Evolutionary conservation across 2,888 invertebrate genomes (phyloP).

Genomic region (Sarcophaga subvicina): DNA sequence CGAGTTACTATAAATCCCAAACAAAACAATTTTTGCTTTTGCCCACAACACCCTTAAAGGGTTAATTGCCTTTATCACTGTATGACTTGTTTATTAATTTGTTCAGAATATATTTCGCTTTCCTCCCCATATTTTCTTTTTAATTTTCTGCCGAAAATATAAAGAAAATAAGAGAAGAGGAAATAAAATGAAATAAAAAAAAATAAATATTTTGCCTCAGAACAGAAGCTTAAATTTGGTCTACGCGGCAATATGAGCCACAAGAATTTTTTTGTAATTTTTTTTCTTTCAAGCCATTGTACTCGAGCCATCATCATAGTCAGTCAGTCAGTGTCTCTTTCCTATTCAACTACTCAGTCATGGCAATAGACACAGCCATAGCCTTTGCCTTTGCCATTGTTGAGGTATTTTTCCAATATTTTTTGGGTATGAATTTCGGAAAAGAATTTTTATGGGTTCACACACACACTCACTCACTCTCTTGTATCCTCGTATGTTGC

Average conservation of each 20-base stretch:
- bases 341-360: too few species aligned
- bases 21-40: too few species aligned
- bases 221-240: constrained; percentile 61
- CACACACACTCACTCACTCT: too few species aligned
- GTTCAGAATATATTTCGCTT: constrained; percentile 30
- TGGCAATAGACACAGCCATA: too few species aligned
- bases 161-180: neutral
- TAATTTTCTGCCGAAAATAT: constrained; percentile 13
- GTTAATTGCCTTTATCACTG: constrained; percentile 28
- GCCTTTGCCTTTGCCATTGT: neutral
- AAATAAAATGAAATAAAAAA: neutral
- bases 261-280: neutral
- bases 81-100: constrained; percentile 64
- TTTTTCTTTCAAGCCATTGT: neutral
- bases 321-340: too few species aligned
- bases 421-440: too few species aligned
- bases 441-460: too few species aligned
- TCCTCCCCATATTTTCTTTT: constrained; percentile 33
- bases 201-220: constrained; percentile 57
- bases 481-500: constrained; percentile 36
- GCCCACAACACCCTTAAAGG: neutral
- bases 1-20: too few species aligned
- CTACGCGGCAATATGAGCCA: constrained; percentile 24
- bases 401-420: neutral
- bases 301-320: neutral